Evolutionary conservation across 1,140 invertebrate genomes (phyloP), one percentile per base, ranked within the genome.

Genomic region (Mercenaria mercenaria): DNA sequence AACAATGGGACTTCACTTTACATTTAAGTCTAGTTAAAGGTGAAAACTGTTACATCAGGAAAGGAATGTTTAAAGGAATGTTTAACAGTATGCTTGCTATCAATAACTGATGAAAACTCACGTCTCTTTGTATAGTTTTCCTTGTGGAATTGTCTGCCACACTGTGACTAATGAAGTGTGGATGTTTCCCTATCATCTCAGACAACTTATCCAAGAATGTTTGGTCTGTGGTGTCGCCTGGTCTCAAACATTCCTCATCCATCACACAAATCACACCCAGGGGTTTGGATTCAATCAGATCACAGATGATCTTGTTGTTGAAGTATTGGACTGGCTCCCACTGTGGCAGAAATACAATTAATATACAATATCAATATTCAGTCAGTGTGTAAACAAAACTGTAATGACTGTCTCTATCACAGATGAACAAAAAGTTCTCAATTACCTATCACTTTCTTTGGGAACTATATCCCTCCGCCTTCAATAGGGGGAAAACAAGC

Each of bases 221-320:
- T 32, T 97, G 93, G 95, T 99, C 98, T 0, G 97, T 98, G 10
- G 98, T 97, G 83, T 98, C 98, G 4, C 98, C 98, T 0, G 98
- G 98, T 64, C 98, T 96, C 11, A 99, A 96, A 95, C 98, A 99
- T 95, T 99, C 98, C 96, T 99, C 98, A 94, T 99, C 98, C 91
- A 95, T 87, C 39, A 95, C 93, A 52, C 94, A 92, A 61, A 95
- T 94, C 4, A 95, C 92, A 74, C 98, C 98, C 97, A 97, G 98
- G 94, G 98, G 98, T 94, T 98, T 98, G 94, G 98, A 98, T 95
- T 99, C 98, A 82, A 99, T 98, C 74, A 99, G 96, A 96, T 99
- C 98, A 95, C 98, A 99, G 93, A 99, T 99, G 76, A 99, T 97
- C 96, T 98, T 98, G 94, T 99, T 99, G 95, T 99, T 98, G 93